These are phyloP conservation scores for Calosoma granatense DNA, from an alignment of 1,140 invertebrate genomes.

Conservation along the genomic window DNA sequence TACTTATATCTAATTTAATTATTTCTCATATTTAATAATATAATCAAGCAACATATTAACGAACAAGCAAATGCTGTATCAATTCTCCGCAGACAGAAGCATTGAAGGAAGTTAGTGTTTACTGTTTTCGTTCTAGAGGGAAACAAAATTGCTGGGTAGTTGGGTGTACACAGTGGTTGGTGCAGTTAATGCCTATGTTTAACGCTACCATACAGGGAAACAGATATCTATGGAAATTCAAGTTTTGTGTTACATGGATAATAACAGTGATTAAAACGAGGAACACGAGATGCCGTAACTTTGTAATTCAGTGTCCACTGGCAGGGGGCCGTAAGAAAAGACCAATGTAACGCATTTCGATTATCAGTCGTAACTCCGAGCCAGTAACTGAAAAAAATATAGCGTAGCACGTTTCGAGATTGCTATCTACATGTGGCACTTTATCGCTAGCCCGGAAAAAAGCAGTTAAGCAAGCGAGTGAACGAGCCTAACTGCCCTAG, in stretches of 20 bases:
- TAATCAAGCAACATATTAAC: too few species aligned
- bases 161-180: too few species aligned
- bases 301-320: background rate
- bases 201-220: too few species aligned
- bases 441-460: background rate
- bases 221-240: background rate
- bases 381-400: conserved; percentile 3
- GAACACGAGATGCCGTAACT: background rate
- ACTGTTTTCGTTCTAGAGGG: too few species aligned
- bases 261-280: background rate
- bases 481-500: background rate
- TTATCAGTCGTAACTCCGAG: background rate
- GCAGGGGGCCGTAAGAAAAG: background rate
- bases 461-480: background rate
- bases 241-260: background rate
- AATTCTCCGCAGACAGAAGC: too few species aligned
- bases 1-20: too few species aligned
- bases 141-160: too few species aligned
- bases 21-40: too few species aligned
- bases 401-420: background rate
- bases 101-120: too few species aligned
- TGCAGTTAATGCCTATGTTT: too few species aligned
- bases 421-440: background rate
- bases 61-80: too few species aligned
- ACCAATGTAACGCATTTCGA: conserved; percentile 1